Percentiles rank a stretch among this genome's conserved stretches.
These are phyloP conservation scores for Pseudorhombus dupliciocellatus DNA, from an alignment of 2,113 vertebrate genomes.

Conservation along the genomic window DNA sequence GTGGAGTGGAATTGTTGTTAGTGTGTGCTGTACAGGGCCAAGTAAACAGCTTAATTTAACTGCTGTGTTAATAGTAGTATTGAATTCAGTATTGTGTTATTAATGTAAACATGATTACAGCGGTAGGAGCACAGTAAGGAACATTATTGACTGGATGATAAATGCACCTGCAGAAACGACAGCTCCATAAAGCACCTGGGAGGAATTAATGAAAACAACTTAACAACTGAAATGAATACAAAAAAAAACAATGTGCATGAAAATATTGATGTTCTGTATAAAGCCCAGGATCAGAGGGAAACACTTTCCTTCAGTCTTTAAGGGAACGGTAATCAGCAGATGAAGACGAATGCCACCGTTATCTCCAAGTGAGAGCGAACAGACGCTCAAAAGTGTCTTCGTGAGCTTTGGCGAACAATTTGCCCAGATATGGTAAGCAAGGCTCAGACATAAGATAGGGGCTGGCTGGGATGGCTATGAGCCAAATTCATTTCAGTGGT, in stretches of 20 bases:
- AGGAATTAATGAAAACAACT: conserved; percentile 32
- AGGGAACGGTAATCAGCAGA: conserved; percentile 32
- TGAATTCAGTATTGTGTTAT: conserved; percentile 35
- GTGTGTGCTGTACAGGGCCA: conserved; percentile 7
- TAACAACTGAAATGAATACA: conserved; percentile 1
- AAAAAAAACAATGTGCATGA: background rate
- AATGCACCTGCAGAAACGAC: background rate
- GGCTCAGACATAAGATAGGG: conserved; percentile 59
- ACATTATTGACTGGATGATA: conserved; percentile 32
- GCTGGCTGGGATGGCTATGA: conserved; percentile 58
- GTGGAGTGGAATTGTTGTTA: conserved; percentile 27
- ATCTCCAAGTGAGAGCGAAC: background rate
- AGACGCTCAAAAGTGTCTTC: background rate
- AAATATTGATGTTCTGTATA: background rate
- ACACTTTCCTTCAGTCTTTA: conserved; percentile 15
- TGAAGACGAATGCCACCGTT: conserved; percentile 27
- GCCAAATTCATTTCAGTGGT: conserved; percentile 72
- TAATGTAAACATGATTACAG: conserved; percentile 39
- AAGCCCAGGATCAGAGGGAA: conserved; percentile 4
- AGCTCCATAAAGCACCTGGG: conserved; percentile 9
- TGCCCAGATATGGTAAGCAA: conserved; percentile 63
- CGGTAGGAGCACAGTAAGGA: conserved; percentile 18
- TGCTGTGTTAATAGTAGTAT: conserved; percentile 32
- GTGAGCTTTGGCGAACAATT: conserved; percentile 33
- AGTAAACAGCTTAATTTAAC: conserved; percentile 28